Base-by-base conservation (phyloP, 2,113 vertebrate genomes). In the Alethe castanea region DNA sequence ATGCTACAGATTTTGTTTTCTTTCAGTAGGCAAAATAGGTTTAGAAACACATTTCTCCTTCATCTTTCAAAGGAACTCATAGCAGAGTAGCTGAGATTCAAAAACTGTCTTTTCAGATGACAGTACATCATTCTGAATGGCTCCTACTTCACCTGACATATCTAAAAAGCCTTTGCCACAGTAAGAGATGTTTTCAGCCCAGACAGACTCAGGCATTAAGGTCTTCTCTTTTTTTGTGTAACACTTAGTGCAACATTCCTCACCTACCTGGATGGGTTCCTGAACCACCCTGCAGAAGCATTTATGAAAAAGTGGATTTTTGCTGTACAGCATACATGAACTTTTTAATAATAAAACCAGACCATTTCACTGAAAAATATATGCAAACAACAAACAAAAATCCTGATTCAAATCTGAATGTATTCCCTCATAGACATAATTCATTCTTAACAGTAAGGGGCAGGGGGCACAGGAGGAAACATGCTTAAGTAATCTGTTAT, bases 1-100 rank as follows among this genome's bases (percentile, higher is more conserved):
- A 72, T 52, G 71, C 36, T 82, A 76, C 47, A 83, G 78, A 93
- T 80, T 86, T 82, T 86, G 71, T 92, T 96, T 95, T 76, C 77
- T 86, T 97, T 94, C 44, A 86, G 48, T 14, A 83, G 42, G 48
- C 28, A 96, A 94, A 95, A 91, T 24, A 89, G 50, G 22, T 81
- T 92, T 93, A 64, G 42, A 81, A 92, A 86, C 11, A 83, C 1
- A 6, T 93, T 94, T 89, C 82, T 81, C 22, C 61, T 95, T 95
- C 47, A 92, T 91, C 33, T n/a, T 40, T 85, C 54, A 81, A 66
- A 94, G 62, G 66, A 92, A 67, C 48, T 47, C 45, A 35, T 3
- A 56, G 25, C 53, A 91, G 65, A 67, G 84, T 69, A 40, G 80
- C n/a, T 81, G 31, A 73, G 50, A 60, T 60, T n/a, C 47, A 54